phyloP scores from a whole-genome alignment of 2,797 vertebrate species.

The Pseudocheirus occidentalis region DNA sequence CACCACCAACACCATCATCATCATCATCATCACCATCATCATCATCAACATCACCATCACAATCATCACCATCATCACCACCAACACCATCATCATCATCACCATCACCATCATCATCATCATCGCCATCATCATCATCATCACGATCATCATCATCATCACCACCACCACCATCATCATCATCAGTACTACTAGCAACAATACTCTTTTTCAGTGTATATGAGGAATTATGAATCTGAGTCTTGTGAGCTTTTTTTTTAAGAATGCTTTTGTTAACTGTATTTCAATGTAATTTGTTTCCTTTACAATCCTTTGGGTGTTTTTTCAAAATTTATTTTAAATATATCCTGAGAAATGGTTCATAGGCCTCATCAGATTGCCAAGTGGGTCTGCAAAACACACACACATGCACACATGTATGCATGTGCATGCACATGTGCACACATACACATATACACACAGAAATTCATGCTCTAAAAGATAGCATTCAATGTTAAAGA shows the following conservation, averaged over 20 bases:
- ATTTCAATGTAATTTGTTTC: background rate
- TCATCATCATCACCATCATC: too few species aligned
- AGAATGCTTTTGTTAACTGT: background rate
- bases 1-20: too few species aligned
- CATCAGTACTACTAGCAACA: too few species aligned
- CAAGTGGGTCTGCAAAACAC: background rate
- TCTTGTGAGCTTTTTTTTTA: background rate
- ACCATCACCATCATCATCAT: too few species aligned
- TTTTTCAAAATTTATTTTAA: background rate
- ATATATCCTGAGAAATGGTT: background rate
- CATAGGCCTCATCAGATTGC: background rate
- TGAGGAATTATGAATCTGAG: background rate
- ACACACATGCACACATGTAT: background rate
- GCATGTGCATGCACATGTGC: too few species aligned
- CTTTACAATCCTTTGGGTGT: background rate
- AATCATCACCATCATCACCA: background rate
- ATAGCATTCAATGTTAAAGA: background rate
- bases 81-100: too few species aligned
- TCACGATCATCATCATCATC: too few species aligned
- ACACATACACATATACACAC: too few species aligned
- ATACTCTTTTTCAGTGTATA: background rate
- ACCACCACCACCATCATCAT: too few species aligned
- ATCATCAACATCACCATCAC: too few species aligned
- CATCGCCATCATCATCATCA: too few species aligned
- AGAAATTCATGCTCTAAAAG: background rate